Evolutionary conservation across 2,113 vertebrate species (phyloP).

Genomic region (Cygnus buccinator): DNA sequence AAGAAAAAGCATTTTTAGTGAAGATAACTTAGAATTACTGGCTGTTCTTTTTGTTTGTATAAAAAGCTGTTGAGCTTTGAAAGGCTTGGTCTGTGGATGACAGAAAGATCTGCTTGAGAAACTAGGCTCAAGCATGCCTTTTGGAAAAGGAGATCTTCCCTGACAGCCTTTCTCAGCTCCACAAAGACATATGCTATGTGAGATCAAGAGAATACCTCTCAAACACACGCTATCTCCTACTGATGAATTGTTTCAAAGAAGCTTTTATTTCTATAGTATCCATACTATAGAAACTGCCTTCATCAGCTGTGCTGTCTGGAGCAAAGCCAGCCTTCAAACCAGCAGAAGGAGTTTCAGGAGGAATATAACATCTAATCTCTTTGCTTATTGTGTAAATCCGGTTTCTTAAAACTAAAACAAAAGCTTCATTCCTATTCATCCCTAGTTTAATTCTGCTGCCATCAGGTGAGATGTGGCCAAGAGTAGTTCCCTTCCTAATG

Average conservation of each 20-base stretch:
- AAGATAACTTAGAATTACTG: background rate
- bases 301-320: slow-evolving; percentile 5
- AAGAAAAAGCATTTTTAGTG: background rate
- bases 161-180: slow-evolving; percentile 49
- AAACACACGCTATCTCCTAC: background rate
- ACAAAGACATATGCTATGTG: slow-evolving; percentile 1
- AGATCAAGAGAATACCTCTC: slow-evolving; percentile 32
- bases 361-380: background rate
- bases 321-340: background rate
- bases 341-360: slow-evolving; percentile 11
- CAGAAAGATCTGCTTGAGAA: slow-evolving; percentile 41
- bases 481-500: background rate
- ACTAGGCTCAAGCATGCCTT: slow-evolving; percentile 7
- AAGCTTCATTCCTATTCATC: background rate
- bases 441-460: background rate
- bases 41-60: background rate
- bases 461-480: background rate
- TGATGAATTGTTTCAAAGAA: slow-evolving; percentile 30
- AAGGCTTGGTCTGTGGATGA: slow-evolving; percentile 13
- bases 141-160: slow-evolving; percentile 19
- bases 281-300: background rate
- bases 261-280: background rate
- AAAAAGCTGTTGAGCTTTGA: slow-evolving; percentile 2
- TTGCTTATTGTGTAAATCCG: background rate
- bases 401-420: background rate